These are phyloP conservation scores for Choristoneura rosaceana DNA, from an alignment of 2,888 invertebrate genomes.

Conservation along the genomic window DNA sequence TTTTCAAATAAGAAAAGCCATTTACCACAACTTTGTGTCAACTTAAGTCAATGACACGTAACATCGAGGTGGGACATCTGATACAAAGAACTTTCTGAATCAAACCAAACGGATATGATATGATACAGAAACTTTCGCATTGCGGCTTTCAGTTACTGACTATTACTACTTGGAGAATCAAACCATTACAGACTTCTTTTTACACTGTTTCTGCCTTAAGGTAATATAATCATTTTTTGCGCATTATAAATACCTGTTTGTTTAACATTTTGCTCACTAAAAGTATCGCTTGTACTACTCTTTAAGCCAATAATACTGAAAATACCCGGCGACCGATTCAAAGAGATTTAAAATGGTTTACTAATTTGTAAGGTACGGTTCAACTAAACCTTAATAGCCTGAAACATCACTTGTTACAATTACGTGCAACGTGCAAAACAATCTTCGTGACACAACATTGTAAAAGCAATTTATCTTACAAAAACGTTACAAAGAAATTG, in stretches of 20 bases:
- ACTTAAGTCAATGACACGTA: conserved; percentile 53
- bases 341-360: neutral
- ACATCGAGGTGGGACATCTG: conserved; percentile 47
- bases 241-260: no score
- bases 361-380: neutral
- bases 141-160: neutral
- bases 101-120: conserved; percentile 38
- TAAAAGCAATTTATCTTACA: conserved; percentile 21
- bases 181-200: neutral
- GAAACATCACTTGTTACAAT: neutral
- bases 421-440: neutral
- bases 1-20: conserved; percentile 28
- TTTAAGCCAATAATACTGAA: neutral
- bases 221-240: neutral
- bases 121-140: conserved; percentile 27
- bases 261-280: no score
- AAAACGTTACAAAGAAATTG: conserved; percentile 14
- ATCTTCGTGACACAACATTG: neutral
- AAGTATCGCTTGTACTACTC: neutral
- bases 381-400: neutral
- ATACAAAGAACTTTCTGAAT: conserved; percentile 43
- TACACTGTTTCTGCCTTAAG: neutral
- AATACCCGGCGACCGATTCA: neutral
- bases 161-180: neutral
- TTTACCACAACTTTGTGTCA: conserved; percentile 44